Evolutionary conservation across 2,888 invertebrate genomes (phyloP), one percentile per base, ranked within the genome.

Genomic region (Tanypteryx hageni): DNA sequence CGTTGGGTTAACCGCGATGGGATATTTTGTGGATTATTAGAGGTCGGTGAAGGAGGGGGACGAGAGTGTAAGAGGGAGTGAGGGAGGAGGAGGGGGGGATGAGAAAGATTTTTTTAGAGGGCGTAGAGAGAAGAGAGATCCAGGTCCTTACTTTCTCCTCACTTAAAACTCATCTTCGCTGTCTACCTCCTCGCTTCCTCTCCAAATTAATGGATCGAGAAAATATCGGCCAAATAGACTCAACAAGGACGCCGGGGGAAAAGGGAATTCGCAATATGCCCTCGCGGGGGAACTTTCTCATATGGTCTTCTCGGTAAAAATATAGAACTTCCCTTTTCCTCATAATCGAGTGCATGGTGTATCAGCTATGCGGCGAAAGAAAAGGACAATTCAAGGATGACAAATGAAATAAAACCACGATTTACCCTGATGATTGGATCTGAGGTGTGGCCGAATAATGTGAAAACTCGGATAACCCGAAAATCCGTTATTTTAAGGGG

Each of bases 201-300:
- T 76, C 76, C 18, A 76, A 76, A 76, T 76, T 76, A 76, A 76
- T 76, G 76, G 64, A 64, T n/a, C 18, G 76, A 76, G 22, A 27
- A 76, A 27, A 76, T 27, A 64, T n/a, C 18, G 76, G 27, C 27
- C 11, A 76, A 27, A 76, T 27, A 76, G 27, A 22, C 9, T 22
- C 76, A n/a, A 22, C 76, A 22, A 22, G 76, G 76, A 76, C 22
- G 76, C 27, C 3, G 0, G 44, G 18, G 68, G 68, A 68, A n/a
- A 68, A 18, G 68, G 68, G 68, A 18, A 68, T 44, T 44, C 1
- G 44, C 44, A 44, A 44, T 44, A 44, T 44, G 44, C 44, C 5
- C n/a, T 16, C 68, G 4, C 68, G 10, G n/a, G 0, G 11, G 11
- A 76, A 76, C 76, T 76, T 76, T 76, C 76, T 76, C 76, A 76